phyloP scores from a whole-genome alignment of 1,140 invertebrate genomes.

The Calephelis virginiensis region DNA sequence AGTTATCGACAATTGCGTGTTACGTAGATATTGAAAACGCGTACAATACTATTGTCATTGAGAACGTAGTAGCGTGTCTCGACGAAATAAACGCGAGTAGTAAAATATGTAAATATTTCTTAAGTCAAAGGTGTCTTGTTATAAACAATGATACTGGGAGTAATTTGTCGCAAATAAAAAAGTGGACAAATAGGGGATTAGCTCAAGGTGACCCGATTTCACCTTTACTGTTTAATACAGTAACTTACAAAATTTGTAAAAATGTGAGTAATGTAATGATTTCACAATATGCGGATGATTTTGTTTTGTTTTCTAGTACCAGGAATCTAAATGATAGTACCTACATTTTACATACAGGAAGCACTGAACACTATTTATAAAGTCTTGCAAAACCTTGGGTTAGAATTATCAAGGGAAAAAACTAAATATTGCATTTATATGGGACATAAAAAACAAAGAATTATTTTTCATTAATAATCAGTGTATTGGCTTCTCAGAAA shows the following conservation, averaged over 20 bases:
- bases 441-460: not conserved
- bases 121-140: constrained; percentile 17
- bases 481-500: too few relatives aligned
- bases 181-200: constrained; percentile 12
- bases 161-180: not conserved
- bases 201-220: constrained; percentile 24
- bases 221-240: constrained; percentile 25
- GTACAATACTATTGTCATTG: not conserved
- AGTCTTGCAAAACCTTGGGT: constrained; percentile 19
- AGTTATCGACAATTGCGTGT: constrained; percentile 3
- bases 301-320: constrained; percentile 25
- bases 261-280: constrained; percentile 18
- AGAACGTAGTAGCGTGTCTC: not conserved
- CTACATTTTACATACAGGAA: not conserved
- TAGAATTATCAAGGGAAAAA: constrained; percentile 22
- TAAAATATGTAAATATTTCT: constrained; percentile 27
- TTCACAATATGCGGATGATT: constrained; percentile 37
- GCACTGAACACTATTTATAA: constrained; percentile 12
- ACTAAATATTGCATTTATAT: constrained; percentile 18
- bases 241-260: constrained; percentile 17
- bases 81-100: not conserved
- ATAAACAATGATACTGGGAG: not conserved
- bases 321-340: not conserved
- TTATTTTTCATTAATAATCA: too few relatives aligned
- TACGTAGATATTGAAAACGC: not conserved